Conservation (phyloP, 23 tunicate genomes). For the Ascidia mentula region DNA sequence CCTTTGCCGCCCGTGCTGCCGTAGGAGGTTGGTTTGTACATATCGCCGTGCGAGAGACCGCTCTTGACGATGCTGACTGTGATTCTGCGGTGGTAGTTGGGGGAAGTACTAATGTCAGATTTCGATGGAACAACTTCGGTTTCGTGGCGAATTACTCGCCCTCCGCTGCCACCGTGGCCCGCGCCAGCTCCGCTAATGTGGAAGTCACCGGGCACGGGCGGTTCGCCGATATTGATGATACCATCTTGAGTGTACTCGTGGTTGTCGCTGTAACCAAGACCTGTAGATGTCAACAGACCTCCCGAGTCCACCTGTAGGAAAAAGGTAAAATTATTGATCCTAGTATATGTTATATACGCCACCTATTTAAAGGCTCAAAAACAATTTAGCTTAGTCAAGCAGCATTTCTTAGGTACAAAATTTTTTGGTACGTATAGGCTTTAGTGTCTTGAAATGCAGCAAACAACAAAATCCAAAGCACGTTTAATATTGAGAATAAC, state of each 20-base stretch:
- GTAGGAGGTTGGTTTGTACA: conserved; percentile 23
- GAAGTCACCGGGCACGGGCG: conserved; percentile 14
- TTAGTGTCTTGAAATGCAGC: too few species aligned
- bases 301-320: conserved; percentile 12
- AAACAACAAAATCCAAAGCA: neutral
- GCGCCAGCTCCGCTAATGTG: conserved; percentile 22
- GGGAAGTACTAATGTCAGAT: conserved; percentile 9
- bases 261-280: conserved; percentile 20
- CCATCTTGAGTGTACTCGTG: conserved; percentile 10
- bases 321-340: neutral
- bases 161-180: conserved; percentile 37
- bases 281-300: conserved; percentile 11
- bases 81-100: conserved; percentile 17
- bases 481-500: too few species aligned
- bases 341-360: too few species aligned
- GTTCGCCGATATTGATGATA: conserved; percentile 15
- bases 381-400: neutral
- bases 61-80: conserved; percentile 12
- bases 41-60: conserved; percentile 25
- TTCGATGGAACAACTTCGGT: neutral
- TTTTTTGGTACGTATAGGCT: too few species aligned
- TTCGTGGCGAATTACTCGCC: conserved; percentile 15
- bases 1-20: conserved; percentile 25
- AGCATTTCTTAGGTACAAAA: too few species aligned
- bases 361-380: too few species aligned